phyloP scores from a whole-genome alignment of 2,113 vertebrate species.

The Leptosomus discolor region DNA sequence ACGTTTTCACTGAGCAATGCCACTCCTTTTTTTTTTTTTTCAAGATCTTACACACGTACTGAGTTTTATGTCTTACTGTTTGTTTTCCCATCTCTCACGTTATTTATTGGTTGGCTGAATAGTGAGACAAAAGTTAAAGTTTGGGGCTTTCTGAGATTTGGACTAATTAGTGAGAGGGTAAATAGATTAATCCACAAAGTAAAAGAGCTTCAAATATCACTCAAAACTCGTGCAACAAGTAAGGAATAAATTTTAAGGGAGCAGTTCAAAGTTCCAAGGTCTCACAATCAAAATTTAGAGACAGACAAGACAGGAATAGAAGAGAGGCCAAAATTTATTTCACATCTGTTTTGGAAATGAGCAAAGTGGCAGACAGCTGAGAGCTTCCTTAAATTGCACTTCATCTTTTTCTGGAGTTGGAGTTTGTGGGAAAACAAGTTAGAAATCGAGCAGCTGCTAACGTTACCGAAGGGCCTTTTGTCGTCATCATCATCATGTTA shows the following conservation, averaged over 20 bases:
- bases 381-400: constrained; percentile 9
- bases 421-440: constrained; percentile 23
- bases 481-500: neutral
- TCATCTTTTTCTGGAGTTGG: neutral
- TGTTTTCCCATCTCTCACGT: neutral
- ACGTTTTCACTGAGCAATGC: neutral
- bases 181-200: neutral
- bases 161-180: neutral
- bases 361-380: neutral
- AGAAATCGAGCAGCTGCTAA: constrained; percentile 1
- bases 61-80: neutral
- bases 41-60: neutral
- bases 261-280: neutral
- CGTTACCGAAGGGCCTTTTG: neutral
- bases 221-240: neutral
- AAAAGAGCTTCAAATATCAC: neutral
- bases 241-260: neutral
- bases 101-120: neutral
- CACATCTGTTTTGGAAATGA: constrained; percentile 36
- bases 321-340: constrained; percentile 5
- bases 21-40: neutral
- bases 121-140: neutral
- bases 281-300: neutral
- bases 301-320: neutral
- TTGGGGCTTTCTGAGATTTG: neutral